Evolutionary conservation across 2,888 invertebrate species (phyloP).

Genomic region (Exocentrus adspersus): DNA sequence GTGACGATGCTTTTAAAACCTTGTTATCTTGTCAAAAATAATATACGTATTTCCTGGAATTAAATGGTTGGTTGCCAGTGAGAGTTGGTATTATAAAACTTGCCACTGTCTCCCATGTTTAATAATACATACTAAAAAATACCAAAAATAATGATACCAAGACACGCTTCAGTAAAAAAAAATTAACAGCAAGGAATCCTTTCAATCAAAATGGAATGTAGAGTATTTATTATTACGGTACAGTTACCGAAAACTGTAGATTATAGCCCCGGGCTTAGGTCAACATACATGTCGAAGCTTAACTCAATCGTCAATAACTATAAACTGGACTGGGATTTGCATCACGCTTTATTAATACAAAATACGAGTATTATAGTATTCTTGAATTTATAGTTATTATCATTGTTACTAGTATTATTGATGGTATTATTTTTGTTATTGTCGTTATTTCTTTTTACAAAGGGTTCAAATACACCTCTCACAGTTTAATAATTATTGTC

Average conservation of each 20-base stretch:
- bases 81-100: background rate
- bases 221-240: slow-evolving; percentile 20
- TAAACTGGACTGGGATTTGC: too few relatives aligned
- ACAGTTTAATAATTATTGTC: too few relatives aligned
- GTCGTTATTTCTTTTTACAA: too few relatives aligned
- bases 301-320: slow-evolving; percentile 12
- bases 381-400: too few relatives aligned
- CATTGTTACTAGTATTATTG: too few relatives aligned
- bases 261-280: slow-evolving; percentile 4
- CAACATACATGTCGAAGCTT: background rate
- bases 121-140: background rate
- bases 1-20: too few relatives aligned
- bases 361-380: too few relatives aligned
- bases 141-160: slow-evolving; percentile 4
- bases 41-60: background rate
- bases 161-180: slow-evolving; percentile 14
- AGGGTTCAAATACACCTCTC: too few relatives aligned
- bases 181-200: slow-evolving; percentile 13
- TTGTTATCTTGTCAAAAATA: background rate
- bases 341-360: too few relatives aligned
- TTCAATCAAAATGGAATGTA: slow-evolving; percentile 22
- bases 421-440: too few relatives aligned
- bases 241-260: slow-evolving; percentile 26
- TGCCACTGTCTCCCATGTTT: background rate
- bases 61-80: background rate